phyloP scores from a whole-genome alignment of 2,797 vertebrate species.

The Rhinatrema bivittatum region DNA sequence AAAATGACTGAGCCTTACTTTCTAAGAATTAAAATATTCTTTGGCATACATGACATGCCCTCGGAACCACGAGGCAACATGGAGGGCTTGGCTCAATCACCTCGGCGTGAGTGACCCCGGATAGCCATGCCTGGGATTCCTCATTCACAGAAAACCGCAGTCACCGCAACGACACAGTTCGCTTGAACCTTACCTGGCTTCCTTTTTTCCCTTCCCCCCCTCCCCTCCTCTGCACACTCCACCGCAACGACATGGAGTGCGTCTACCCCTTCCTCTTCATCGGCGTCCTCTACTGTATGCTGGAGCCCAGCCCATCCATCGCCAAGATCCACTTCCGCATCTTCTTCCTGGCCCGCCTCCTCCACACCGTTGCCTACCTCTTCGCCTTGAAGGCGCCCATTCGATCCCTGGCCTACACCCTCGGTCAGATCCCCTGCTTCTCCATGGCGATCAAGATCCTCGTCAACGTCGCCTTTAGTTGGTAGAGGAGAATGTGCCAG shows the following conservation, averaged over 20 bases:
- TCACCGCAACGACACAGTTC: too few relatives aligned
- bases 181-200: too few relatives aligned
- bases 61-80: too few relatives aligned
- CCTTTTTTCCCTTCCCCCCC: too few relatives aligned
- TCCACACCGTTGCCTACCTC: background rate
- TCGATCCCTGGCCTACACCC: background rate
- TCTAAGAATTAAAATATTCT: too few relatives aligned
- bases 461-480: background rate
- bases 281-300: background rate
- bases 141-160: too few relatives aligned
- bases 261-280: background rate
- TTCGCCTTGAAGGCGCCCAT: background rate
- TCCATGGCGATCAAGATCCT: slow-evolving; percentile 3
- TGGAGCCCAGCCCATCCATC: background rate
- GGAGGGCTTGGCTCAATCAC: too few relatives aligned
- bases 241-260: slow-evolving; percentile 1
- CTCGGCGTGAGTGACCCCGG: too few relatives aligned
- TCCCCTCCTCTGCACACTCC: background rate
- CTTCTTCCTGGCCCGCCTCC: background rate
- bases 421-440: background rate
- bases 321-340: background rate
- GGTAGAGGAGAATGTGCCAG: background rate
- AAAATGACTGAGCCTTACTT: too few relatives aligned
- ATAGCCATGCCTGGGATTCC: too few relatives aligned
- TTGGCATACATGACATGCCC: too few relatives aligned